Evolutionary conservation across 2,113 vertebrate species (phyloP).

Genomic region (Toxotes chatareus): DNA sequence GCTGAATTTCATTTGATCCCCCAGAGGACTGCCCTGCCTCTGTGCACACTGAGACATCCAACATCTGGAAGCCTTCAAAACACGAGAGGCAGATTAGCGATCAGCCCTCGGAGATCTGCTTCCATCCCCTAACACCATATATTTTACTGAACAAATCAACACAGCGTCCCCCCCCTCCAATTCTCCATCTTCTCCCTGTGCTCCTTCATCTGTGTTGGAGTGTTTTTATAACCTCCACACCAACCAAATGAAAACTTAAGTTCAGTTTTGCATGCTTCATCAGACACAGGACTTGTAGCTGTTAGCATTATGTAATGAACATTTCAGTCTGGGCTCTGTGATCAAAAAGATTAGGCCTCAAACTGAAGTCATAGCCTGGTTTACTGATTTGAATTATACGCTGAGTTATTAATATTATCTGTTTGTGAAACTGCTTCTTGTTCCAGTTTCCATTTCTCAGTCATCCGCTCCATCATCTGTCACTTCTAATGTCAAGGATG

Average conservation of each 20-base stretch:
- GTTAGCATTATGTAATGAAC: constrained; percentile 36
- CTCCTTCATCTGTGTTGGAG: constrained; percentile 15
- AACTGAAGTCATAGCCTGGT: constrained; percentile 4
- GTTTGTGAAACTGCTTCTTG: constrained; percentile 18
- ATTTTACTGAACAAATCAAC: constrained; percentile 58
- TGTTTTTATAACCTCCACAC: constrained; percentile 60
- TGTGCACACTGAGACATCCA: constrained; percentile 10
- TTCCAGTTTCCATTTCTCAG: constrained; percentile 5
- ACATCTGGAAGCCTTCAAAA: constrained; percentile 69
- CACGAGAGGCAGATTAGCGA: constrained; percentile 34
- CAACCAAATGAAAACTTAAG: constrained; percentile 54
- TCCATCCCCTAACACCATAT: constrained; percentile 40
- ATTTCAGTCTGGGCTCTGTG: constrained; percentile 44
- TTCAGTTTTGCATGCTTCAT: constrained; percentile 44
- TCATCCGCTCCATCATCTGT: constrained; percentile 26
- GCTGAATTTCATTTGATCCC: constrained; percentile 1
- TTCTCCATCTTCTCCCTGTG: background rate
- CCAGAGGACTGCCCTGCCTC: constrained; percentile 12
- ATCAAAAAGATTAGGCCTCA: constrained; percentile 5
- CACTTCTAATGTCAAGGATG: constrained; percentile 31
- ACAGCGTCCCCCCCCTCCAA: background rate
- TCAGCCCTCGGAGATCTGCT: constrained; percentile 41
- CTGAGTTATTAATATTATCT: constrained; percentile 11
- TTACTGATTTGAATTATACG: constrained; percentile 34
- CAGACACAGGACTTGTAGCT: constrained; percentile 14